Conservation (phyloP, 2,888 invertebrate genomes). For the Epirrhoe tristata region DNA sequence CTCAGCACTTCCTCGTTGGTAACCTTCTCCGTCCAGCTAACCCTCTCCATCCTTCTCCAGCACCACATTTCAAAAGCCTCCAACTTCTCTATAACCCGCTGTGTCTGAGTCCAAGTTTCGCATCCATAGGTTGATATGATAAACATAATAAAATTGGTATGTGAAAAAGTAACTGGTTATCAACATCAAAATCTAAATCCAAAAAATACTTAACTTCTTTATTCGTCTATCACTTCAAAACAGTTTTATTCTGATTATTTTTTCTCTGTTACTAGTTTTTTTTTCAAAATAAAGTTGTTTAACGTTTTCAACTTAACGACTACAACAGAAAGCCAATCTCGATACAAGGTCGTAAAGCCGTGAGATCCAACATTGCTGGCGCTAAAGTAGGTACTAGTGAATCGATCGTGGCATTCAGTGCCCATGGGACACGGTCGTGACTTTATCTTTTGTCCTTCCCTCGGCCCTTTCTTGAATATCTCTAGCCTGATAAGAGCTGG, state of each 20-base stretch:
- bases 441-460: slow-evolving; percentile 51
- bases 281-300: slow-evolving; percentile 29
- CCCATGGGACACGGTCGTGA: slow-evolving; percentile 48
- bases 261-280: slow-evolving; percentile 24
- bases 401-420: slow-evolving; percentile 45
- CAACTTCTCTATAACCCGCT: too few relatives aligned
- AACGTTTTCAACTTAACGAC: slow-evolving; percentile 33
- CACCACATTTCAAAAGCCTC: too few relatives aligned
- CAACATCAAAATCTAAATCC: too few relatives aligned
- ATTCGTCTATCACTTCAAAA: neutral
- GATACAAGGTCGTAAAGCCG: slow-evolving; percentile 38
- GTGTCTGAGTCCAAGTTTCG: too few relatives aligned
- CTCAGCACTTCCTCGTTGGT: too few relatives aligned
- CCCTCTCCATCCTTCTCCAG: too few relatives aligned
- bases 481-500: slow-evolving; percentile 32
- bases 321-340: slow-evolving; percentile 37
- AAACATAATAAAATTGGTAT: too few relatives aligned
- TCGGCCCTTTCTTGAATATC: slow-evolving; percentile 37
- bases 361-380: slow-evolving; percentile 34
- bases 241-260: slow-evolving; percentile 23
- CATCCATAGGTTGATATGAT: too few relatives aligned
- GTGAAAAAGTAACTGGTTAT: too few relatives aligned
- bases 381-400: slow-evolving; percentile 26
- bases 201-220: neutral
- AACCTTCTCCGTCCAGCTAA: too few relatives aligned